Base-by-base conservation (phyloP, 1,140 invertebrate species). In the Thrips palmi region DNA sequence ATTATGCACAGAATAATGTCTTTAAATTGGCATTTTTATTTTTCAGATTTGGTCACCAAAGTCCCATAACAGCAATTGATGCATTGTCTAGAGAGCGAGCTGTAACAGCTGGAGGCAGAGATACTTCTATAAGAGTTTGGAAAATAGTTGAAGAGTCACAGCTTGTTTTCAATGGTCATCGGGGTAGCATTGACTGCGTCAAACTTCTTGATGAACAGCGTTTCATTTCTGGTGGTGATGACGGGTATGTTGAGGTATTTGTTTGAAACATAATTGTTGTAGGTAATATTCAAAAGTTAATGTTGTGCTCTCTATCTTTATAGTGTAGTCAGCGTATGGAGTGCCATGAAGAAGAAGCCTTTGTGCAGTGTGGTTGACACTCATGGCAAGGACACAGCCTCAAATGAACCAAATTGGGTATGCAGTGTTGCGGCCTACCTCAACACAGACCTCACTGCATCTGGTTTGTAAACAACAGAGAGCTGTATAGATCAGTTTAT, bases 61-160 rank as follows among this genome's bases (percentile, higher is more conserved):
- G 74, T 47, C 60, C 63, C n/a, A 76, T 96, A 3, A 86, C 82
- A 5, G 72, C 71, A n/a, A 82, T 97, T 33, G 92, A 97, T 63
- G 74, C 81, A 2, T 53, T 88, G 28, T 66, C 70, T 30, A 65
- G 77, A 44, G 89, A 96, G 50, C 64, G 87, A 42, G 84, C 83
- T 2, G 70, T 97, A 1, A 87, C 88, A 4, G 71, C 78, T 33
- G 92, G 92, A 28, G 87, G 89, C 19, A 67, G 75, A 41, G 93
- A 97, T 55, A 69, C 68, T 25, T 71, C 79, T 5, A 56, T 96
- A 27, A 66, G 89, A 45, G 71, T 97, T 45, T 97, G 91, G 89
- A 96, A 97, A 58, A 82, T 97, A 41, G 71, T 79, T 0, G 91
- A 97, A 63, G 92, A 97, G 54, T 93, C 89, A 30, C 92, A 97